These are phyloP conservation scores for Orestias chungarensis DNA, from an alignment of 2,797 vertebrate genomes.

Conservation along the genomic window DNA sequence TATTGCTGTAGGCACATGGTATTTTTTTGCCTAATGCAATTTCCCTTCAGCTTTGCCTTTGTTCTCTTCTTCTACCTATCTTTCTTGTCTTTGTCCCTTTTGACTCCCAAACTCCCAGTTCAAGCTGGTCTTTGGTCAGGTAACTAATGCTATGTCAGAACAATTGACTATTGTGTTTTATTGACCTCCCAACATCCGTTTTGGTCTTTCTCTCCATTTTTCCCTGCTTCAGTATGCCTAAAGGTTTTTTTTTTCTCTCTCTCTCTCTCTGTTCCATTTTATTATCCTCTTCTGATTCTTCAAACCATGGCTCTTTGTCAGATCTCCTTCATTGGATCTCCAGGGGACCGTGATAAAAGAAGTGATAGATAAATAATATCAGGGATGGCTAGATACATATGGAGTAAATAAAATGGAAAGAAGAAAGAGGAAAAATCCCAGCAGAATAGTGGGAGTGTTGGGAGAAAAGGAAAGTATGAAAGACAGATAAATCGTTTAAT, in stretches of 20 bases:
- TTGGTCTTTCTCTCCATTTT: constrained; percentile 33
- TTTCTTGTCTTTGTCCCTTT: constrained; percentile 31
- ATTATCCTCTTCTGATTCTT: constrained; percentile 12
- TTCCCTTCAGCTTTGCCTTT: constrained; percentile 13
- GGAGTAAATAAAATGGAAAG: constrained; percentile 31
- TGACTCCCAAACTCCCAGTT: constrained; percentile 36
- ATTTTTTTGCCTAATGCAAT: neutral
- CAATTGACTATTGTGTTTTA: constrained; percentile 76
- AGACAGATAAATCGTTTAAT: constrained; percentile 11
- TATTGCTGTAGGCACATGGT: neutral
- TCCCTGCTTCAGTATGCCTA: constrained; percentile 33
- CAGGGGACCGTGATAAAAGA: constrained; percentile 16
- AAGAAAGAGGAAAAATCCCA: neutral
- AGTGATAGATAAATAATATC: constrained; percentile 34
- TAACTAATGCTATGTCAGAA: constrained; percentile 76
- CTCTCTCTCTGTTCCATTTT: constrained; percentile 1
- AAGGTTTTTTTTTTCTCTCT: constrained; percentile 16
- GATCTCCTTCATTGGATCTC: constrained; percentile 10
- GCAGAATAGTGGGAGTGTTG: neutral
- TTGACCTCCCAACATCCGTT: constrained; percentile 61
- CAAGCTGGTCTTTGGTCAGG: constrained; percentile 54
- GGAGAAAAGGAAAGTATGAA: neutral
- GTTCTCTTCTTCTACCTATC: constrained; percentile 32
- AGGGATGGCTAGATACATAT: constrained; percentile 9
- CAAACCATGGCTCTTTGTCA: neutral